phyloP scores from a whole-genome alignment of 2,113 vertebrate species.

The Brachyhypopomus gauderio region DNA sequence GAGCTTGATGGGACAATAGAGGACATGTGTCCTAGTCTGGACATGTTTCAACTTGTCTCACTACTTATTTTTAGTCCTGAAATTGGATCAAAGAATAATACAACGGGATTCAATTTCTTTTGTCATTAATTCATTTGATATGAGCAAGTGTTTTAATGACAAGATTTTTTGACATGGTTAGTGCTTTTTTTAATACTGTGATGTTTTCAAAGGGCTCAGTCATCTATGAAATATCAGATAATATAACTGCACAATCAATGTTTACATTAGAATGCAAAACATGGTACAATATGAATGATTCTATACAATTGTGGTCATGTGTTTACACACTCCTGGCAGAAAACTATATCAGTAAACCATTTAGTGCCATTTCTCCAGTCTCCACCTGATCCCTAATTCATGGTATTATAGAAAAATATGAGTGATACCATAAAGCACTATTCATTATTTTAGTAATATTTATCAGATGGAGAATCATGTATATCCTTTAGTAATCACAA shows the following conservation, averaged over 20 bases:
- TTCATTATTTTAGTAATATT: too few relatives aligned
- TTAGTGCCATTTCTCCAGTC: too few relatives aligned
- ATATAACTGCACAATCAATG: not conserved
- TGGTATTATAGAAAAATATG: too few relatives aligned
- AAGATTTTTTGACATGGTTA: not conserved
- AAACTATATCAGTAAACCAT: too few relatives aligned
- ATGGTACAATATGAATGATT: not conserved
- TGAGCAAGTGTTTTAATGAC: too few relatives aligned
- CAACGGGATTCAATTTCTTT: not conserved
- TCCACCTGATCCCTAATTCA: too few relatives aligned
- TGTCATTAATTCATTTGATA: too few relatives aligned
- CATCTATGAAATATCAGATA: too few relatives aligned
- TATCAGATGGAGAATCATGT: too few relatives aligned
- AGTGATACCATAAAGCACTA: too few relatives aligned
- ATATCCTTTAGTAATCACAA: too few relatives aligned
- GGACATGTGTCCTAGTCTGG: conserved; percentile 73
- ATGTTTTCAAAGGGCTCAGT: not conserved
- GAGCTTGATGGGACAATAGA: conserved; percentile 69
- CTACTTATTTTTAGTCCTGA: conserved; percentile 56
- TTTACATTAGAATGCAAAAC: not conserved
- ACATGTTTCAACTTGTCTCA: conserved; percentile 74
- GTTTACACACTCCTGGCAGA: too few relatives aligned
- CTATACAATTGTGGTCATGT: not conserved
- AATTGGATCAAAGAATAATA: not conserved
- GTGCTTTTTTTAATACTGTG: not conserved